Evolutionary conservation across 2,113 vertebrate species (phyloP), one percentile per base, ranked within the genome.

Genomic region (Larimichthys crocea): DNA sequence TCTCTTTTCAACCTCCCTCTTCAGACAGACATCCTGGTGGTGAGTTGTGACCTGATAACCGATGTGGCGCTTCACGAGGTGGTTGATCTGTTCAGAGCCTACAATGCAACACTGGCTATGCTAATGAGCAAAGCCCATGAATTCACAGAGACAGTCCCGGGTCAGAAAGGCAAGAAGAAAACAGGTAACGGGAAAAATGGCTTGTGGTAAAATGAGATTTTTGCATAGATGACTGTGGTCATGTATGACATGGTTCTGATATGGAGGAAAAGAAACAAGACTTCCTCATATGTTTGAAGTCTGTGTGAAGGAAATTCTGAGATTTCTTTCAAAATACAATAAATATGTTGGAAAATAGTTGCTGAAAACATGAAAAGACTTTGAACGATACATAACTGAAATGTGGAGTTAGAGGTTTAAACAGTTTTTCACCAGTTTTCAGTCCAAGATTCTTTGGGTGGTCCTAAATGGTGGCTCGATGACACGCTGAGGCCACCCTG

Each of bases 31-130:
- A 91, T 99, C 68, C 91, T 99, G 91, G 96, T 99, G 77, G 76
- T 99, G 88, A 99, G 97, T 90, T 99, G 98, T 77, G 98, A 99
- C 91, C 94, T 99, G 68, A 97, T 99, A 89, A 99, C 97, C 48
- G 97, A 99, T 59, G 96, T 97, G 74, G 97, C 97, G 9, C 95
- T 99, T 61, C 97, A 99, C 31, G 95, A 99, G 86, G 97, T 99
- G 60, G 97, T 99, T n/a, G 98, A 99, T 89, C 95, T 99, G 68
- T 99, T 99, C 84, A 96, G 98, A 70, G 97, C 97, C 29, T 97
- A 99, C 78, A 96, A 97, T 80, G 98, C 98, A 81, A 97, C 97
- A 3, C 93, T 99, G 8, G 95, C 98, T 65, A 98, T 99, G 97
- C 84, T 99, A 78, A 99, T 99, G 98, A 97, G 96, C 93, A 97